phyloP scores from a whole-genome alignment of 2,888 invertebrate species.

The Sinohyriopsis cumingii region DNA sequence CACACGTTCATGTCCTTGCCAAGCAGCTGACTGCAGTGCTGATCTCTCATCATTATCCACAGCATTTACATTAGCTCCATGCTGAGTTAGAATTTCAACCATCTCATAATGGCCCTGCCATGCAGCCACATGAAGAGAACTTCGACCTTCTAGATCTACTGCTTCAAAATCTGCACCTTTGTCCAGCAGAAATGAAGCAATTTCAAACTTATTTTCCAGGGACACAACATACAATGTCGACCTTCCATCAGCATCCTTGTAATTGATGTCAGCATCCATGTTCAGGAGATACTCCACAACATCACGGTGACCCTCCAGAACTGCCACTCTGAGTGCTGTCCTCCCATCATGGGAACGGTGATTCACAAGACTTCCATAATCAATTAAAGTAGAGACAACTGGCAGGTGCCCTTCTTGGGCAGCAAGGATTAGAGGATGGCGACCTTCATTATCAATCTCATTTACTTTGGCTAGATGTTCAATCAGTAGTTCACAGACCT shows the following conservation, averaged over 20 bases:
- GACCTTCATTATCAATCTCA: slow-evolving; percentile 73
- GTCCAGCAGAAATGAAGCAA: slow-evolving; percentile 75
- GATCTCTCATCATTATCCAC: slow-evolving; percentile 78
- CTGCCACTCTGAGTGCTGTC: slow-evolving; percentile 78
- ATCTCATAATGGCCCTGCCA: slow-evolving; percentile 94
- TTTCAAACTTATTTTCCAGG: slow-evolving; percentile 67
- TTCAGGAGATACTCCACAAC: slow-evolving; percentile 72
- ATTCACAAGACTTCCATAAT: slow-evolving; percentile 60
- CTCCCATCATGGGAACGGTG: slow-evolving; percentile 84
- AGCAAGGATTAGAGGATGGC: slow-evolving; percentile 79
- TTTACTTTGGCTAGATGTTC: slow-evolving; percentile 72
- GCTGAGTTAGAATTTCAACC: slow-evolving; percentile 88
- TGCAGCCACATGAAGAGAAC: slow-evolving; percentile 84
- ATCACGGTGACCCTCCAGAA: slow-evolving; percentile 85
- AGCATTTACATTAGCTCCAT: slow-evolving; percentile 86
- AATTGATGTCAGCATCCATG: slow-evolving; percentile 83
- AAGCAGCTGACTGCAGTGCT: slow-evolving; percentile 94
- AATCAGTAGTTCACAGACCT: slow-evolving; percentile 73
- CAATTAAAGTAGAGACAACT: slow-evolving; percentile 57
- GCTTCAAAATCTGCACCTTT: slow-evolving; percentile 84
- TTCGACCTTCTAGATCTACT: slow-evolving; percentile 90
- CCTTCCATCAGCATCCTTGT: slow-evolving; percentile 92
- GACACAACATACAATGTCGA: slow-evolving; percentile 94
- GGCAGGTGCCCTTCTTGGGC: slow-evolving; percentile 78
- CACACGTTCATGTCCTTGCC: slow-evolving; percentile 92